Evolutionary conservation across 2,113 vertebrate species (phyloP).

Genomic region (Budorcas taxicolor): DNA sequence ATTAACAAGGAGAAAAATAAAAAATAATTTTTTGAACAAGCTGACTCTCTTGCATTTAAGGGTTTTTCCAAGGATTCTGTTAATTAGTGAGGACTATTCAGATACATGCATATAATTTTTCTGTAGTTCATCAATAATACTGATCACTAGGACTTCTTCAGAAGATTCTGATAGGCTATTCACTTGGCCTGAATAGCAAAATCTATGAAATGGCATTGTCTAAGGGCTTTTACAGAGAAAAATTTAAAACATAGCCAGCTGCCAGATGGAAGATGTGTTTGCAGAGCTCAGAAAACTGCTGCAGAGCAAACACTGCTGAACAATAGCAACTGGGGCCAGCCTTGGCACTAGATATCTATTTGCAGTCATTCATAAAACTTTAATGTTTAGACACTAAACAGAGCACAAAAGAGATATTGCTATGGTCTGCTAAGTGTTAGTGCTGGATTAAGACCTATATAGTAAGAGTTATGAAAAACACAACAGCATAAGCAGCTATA

Average conservation of each 20-base stretch:
- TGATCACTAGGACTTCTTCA: not conserved
- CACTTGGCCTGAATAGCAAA: conserved; percentile 44
- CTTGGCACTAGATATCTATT: conserved; percentile 7
- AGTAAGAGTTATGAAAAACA: conserved; percentile 3
- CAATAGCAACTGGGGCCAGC: conserved; percentile 15
- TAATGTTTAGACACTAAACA: conserved; percentile 59
- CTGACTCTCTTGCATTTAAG: not conserved
- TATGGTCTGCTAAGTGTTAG: conserved; percentile 34
- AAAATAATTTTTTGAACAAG: not conserved
- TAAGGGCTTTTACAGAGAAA: conserved; percentile 18
- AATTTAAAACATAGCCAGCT: conserved; percentile 20
- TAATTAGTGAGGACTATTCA: not conserved
- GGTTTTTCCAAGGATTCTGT: not conserved
- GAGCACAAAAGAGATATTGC: conserved; percentile 23
- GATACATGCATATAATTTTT: not conserved
- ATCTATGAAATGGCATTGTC: conserved; percentile 31
- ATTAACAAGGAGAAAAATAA: not conserved
- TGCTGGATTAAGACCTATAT: conserved; percentile 7
- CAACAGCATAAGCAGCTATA: not conserved
- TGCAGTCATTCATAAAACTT: conserved; percentile 55
- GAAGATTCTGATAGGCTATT: conserved; percentile 14
- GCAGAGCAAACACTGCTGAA: conserved; percentile 8
- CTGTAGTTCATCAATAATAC: conserved; percentile 25
- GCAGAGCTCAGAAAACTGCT: conserved; percentile 43
- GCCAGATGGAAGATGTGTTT: conserved; percentile 68